Percentiles rank a stretch among this genome's conserved stretches.
Evolutionary conservation across 1,140 invertebrate genomes (phyloP).

Genomic region (Listronotus bonariensis): DNA sequence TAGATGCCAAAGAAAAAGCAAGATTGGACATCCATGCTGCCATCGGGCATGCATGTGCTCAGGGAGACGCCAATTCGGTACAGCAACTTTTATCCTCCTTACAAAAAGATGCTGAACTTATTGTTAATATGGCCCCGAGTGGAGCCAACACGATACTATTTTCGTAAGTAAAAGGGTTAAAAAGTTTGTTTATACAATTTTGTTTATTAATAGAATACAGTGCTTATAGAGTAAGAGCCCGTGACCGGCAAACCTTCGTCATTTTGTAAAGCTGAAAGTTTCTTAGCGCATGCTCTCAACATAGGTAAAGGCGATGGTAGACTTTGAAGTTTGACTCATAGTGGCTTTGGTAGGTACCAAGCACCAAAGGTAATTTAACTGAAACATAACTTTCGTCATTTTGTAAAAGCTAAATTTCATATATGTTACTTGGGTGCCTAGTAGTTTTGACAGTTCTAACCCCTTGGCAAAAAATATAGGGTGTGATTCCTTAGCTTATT

Average conservation of each 20-base stretch:
- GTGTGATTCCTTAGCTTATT: too few relatives aligned
- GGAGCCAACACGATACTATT: slow-evolving; percentile 86
- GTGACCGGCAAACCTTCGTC: too few relatives aligned
- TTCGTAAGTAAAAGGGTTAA: slow-evolving; percentile 62
- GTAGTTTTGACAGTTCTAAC: too few relatives aligned
- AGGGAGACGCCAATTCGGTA: slow-evolving; percentile 69
- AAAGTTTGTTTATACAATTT: background rate
- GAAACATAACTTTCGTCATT: too few relatives aligned
- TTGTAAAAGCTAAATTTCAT: too few relatives aligned
- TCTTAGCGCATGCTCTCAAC: too few relatives aligned
- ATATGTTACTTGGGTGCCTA: too few relatives aligned
- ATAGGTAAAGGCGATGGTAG: background rate
- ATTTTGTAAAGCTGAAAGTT: too few relatives aligned
- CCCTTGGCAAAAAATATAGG: too few relatives aligned
- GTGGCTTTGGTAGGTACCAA: too few relatives aligned
- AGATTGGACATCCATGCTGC: slow-evolving; percentile 71
- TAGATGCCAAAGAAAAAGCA: slow-evolving; percentile 74
- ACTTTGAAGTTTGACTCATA: background rate
- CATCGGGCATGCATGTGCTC: slow-evolving; percentile 72
- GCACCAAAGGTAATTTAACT: too few relatives aligned
- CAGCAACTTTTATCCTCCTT: slow-evolving; percentile 68
- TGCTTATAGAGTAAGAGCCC: background rate
- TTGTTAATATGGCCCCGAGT: slow-evolving; percentile 84
- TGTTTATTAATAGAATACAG: background rate
- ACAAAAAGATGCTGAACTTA: slow-evolving; percentile 67